phyloP scores from a whole-genome alignment of 2,888 invertebrate genomes.

The Drosophila dives region DNA sequence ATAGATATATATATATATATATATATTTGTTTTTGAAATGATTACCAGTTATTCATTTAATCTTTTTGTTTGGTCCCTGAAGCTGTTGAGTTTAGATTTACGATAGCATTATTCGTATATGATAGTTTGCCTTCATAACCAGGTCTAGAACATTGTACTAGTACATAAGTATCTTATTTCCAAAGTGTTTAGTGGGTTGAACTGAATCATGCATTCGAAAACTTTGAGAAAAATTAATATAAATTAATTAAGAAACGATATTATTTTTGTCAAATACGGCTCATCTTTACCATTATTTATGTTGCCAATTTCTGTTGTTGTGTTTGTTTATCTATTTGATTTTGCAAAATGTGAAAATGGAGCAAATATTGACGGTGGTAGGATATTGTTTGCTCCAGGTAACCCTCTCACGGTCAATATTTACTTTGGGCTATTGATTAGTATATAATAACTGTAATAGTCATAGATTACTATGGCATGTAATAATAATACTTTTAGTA shows the following conservation, averaged over 20 bases:
- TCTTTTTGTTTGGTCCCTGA: conserved; percentile 82
- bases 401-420: conserved; percentile 80
- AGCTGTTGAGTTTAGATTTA: conserved; percentile 81
- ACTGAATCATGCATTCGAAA: conserved; percentile 32
- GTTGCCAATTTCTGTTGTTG: conserved; percentile 53
- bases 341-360: conserved; percentile 83
- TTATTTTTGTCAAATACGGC: conserved; percentile 21
- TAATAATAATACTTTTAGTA: conserved; percentile 46
- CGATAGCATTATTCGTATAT: conserved; percentile 65
- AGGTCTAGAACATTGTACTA: conserved; percentile 42
- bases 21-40: conserved; percentile 21
- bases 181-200: conserved; percentile 68
- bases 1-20: background rate
- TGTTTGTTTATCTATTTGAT: conserved; percentile 39
- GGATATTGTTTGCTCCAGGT: conserved; percentile 19
- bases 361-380: conserved; percentile 83
- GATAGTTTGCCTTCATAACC: conserved; percentile 52
- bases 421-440: conserved; percentile 84
- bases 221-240: conserved; percentile 1
- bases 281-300: conserved; percentile 2
- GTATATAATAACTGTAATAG: conserved; percentile 57
- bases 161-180: conserved; percentile 40
- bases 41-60: conserved; percentile 49
- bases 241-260: conserved; percentile 4
- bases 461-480: conserved; percentile 60